Conservation (phyloP, 1,140 invertebrate species). For the Mylabris phalerata region DNA sequence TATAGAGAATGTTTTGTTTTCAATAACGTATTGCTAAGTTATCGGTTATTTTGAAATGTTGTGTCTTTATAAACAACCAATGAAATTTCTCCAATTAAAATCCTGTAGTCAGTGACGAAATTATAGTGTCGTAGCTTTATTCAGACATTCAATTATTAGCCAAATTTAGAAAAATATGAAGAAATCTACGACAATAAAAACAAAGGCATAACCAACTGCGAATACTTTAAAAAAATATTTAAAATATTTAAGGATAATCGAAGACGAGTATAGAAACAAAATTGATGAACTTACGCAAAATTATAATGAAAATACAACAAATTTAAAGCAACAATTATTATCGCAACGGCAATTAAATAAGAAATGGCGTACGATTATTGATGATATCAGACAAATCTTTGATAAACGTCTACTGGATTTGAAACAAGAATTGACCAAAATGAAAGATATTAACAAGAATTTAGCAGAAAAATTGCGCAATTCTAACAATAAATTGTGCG, state of each 20-base stretch:
- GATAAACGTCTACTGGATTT: conserved; percentile 41
- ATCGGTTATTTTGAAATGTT: no score
- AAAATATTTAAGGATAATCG: not conserved
- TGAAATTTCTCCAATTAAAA: no score
- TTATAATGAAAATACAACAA: conserved; percentile 27
- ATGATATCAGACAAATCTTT: conserved; percentile 36
- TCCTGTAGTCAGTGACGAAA: no score
- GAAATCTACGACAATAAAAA: no score
- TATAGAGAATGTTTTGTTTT: no score
- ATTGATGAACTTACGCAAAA: conserved; percentile 24
- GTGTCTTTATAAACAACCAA: no score
- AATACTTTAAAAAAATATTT: not conserved
- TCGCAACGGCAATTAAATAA: conserved; percentile 33
- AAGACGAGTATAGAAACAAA: conserved; percentile 13
- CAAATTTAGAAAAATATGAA: no score
- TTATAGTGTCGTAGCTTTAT: no score
- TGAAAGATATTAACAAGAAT: conserved; percentile 46
- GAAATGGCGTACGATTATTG: conserved; percentile 41
- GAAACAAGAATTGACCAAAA: conserved; percentile 37
- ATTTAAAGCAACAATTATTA: conserved; percentile 29
- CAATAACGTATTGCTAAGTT: no score
- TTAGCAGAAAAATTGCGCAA: conserved; percentile 44
- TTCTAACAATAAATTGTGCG: conserved; percentile 31
- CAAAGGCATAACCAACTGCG: no score
- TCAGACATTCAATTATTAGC: no score